Evolutionary conservation across 2,113 vertebrate genomes (phyloP), one percentile per base, ranked within the genome.

Genomic region (Gallinago paraguaiae): DNA sequence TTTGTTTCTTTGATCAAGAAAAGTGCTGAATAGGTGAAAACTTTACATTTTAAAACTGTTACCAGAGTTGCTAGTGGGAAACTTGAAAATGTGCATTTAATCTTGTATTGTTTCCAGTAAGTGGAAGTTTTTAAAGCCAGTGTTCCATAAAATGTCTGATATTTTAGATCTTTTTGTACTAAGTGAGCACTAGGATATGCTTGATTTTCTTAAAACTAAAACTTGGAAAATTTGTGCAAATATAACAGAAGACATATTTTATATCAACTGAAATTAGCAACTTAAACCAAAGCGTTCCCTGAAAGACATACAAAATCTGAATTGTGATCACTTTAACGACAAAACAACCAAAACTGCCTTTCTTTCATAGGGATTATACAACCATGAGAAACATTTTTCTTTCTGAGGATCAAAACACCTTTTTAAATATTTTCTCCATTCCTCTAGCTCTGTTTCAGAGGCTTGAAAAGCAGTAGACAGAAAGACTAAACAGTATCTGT

Each of bases 101-200:
- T n/a, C 4, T 30, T 69, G 0, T 31, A 14, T 15, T 0, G 1
- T 35, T 80, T 76, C 41, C 13, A 63, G 5, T 59, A 60, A 80
- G 13, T 25, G 3, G 2, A 72, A 5, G 14, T 41, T 83, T 92
- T 41, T 37, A 50, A 93, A 86, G 28, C 12, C 82, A 57, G 18
- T 50, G n/a, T 74, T 70, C 28, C 20, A 92, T 37, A 78, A 78
- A 86, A 9, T 31, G 13, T 8, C 27, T 17, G 18, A 79, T 16
- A 56, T 69, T 81, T 89, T 14, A 80, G 11, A 22, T 16, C 1
- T 37, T 61, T 48, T 43, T 48, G 28, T 28, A 68, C 6, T 35
- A 59, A 82, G 43, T 56, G 43, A 67, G 13, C 39, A 67, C 11
- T 45, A 23, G 59, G 15, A 33, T 13, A 59, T 11, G 13, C 11